These are phyloP conservation scores for Enteromius treurensis DNA, from an alignment of 2,797 vertebrate genomes.

Conservation along the genomic window DNA sequence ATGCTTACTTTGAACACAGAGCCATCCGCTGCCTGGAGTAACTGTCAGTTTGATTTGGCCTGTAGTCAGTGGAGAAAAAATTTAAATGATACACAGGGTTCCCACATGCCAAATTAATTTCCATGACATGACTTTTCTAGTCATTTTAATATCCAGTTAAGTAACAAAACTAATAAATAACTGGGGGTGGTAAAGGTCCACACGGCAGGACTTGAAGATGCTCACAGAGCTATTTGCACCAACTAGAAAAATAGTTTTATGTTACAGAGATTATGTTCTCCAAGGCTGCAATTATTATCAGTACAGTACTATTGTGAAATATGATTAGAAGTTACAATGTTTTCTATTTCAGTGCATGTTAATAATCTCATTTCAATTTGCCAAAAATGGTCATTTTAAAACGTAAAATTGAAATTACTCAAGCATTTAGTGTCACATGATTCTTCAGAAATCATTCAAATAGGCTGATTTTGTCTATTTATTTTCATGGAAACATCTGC, in stretches of 20 bases:
- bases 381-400: not conserved
- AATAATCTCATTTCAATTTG: not conserved
- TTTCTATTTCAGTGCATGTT: not conserved
- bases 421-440: not conserved
- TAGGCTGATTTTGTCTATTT: not conserved
- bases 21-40: constrained; percentile 50
- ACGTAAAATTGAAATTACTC: not conserved
- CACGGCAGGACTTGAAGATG: not conserved
- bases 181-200: not conserved
- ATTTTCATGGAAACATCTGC: not conserved
- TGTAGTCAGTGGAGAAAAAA: constrained; percentile 29
- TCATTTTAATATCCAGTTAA: not conserved
- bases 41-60: constrained; percentile 65
- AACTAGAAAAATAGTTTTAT: not conserved
- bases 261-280: not conserved
- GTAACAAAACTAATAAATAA: not conserved
- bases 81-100: not conserved
- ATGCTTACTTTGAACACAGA: constrained; percentile 61
- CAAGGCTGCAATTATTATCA: not conserved
- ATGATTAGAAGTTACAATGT: not conserved
- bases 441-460: not conserved
- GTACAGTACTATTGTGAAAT: not conserved
- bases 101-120: not conserved
- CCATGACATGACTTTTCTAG: not conserved
- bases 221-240: not conserved